Evolutionary conservation across 1,140 invertebrate genomes (phyloP).

Genomic region (Drosophila melanica): DNA sequence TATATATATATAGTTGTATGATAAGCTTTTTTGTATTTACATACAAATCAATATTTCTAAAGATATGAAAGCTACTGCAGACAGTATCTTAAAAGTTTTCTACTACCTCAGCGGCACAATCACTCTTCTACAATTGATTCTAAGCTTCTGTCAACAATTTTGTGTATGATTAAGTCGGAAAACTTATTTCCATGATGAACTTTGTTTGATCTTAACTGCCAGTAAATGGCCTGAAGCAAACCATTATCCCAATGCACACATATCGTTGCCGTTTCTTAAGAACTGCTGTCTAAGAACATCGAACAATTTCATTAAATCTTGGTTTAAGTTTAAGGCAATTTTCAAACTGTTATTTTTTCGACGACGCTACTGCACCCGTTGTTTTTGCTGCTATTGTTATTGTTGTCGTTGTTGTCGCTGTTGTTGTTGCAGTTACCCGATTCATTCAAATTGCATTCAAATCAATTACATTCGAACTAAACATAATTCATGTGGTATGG

Average conservation of each 20-base stretch:
- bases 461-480: slow-evolving; percentile 82
- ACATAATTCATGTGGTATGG: slow-evolving; percentile 82
- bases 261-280: slow-evolving; percentile 1
- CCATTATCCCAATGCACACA: slow-evolving; percentile 6
- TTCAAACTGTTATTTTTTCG: slow-evolving; percentile 61
- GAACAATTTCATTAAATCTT: slow-evolving; percentile 74
- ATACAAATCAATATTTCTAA: no score
- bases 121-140: no score
- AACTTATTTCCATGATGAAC: neutral
- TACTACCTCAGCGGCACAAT: no score
- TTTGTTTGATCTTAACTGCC: neutral
- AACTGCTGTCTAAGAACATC: slow-evolving; percentile 31
- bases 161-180: no score
- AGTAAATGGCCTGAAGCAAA: neutral
- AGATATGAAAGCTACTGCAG: no score
- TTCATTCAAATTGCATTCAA: slow-evolving; percentile 81
- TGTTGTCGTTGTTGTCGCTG: slow-evolving; percentile 56
- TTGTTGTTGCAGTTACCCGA: slow-evolving; percentile 50
- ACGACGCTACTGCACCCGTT: slow-evolving; percentile 68
- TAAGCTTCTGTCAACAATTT: no score
- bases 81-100: no score
- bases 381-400: slow-evolving; percentile 46
- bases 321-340: slow-evolving; percentile 72
- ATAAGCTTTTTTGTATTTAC: no score
- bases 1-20: no score